A percentile compares a stretch with the other conserved stretches of the same genome.
Evolutionary conservation across 2,797 vertebrate genomes (phyloP).

Genomic region (Gobionotothen gibberifrons): DNA sequence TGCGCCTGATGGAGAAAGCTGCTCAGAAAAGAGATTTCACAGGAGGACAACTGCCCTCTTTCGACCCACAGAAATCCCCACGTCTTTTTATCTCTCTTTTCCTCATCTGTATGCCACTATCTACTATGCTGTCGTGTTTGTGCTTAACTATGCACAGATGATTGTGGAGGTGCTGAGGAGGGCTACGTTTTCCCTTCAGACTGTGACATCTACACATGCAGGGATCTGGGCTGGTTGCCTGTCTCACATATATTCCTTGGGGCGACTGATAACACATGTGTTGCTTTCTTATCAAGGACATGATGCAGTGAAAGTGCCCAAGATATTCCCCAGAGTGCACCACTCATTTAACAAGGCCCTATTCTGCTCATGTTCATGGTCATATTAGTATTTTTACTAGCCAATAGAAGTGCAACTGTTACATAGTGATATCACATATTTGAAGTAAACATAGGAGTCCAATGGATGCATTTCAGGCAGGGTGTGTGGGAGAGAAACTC

Average conservation of each 20-base stretch:
- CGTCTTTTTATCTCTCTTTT: conserved; percentile 35
- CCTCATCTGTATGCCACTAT: conserved; percentile 18
- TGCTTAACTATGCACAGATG: conserved; percentile 40
- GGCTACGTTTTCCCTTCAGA: conserved; percentile 2
- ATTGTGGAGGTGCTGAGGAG: conserved; percentile 31
- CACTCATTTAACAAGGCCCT: background rate
- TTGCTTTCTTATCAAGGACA: conserved; percentile 29
- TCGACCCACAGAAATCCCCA: conserved; percentile 25
- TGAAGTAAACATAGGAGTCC: too few species aligned
- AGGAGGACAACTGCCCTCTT: conserved; percentile 38
- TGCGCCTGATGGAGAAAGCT: conserved; percentile 27
- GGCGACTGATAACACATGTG: conserved; percentile 35
- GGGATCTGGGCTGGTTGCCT: conserved; percentile 7
- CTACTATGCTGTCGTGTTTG: conserved; percentile 16
- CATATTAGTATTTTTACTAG: too few species aligned
- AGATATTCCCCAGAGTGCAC: conserved; percentile 3
- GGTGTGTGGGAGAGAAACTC: too few species aligned
- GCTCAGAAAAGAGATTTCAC: conserved; percentile 30
- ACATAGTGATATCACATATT: too few species aligned
- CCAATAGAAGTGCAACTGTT: too few species aligned
- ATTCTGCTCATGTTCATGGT: too few species aligned
- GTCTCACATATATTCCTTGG: conserved; percentile 15
- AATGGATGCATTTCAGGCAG: too few species aligned
- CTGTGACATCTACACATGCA: conserved; percentile 13
- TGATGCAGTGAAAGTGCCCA: background rate